phyloP scores from a whole-genome alignment of 2,888 invertebrate genomes.

The Drosophila mercatorum region DNA sequence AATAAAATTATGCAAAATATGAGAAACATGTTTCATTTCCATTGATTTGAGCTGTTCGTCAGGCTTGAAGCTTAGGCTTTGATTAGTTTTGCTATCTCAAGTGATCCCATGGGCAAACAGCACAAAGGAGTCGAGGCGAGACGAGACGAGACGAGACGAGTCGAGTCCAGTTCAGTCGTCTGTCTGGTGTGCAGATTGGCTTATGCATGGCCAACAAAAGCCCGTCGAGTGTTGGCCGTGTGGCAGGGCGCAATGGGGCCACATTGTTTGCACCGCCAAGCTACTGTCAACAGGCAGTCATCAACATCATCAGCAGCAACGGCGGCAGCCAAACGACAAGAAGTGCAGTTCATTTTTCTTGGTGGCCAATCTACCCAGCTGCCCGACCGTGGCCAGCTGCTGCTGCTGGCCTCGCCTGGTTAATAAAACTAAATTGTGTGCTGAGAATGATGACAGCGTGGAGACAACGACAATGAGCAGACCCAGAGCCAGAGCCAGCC shows the following conservation, averaged over 20 bases:
- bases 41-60: conserved; percentile 7
- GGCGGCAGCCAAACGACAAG: conserved; percentile 24
- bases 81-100: conserved; percentile 52
- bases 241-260: not conserved
- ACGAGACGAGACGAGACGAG: no score
- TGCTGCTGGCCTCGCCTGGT: conserved; percentile 34
- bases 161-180: conserved; percentile 13
- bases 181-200: conserved; percentile 49
- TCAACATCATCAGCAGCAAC: conserved; percentile 39
- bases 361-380: not conserved
- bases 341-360: conserved; percentile 62
- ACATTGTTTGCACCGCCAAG: conserved; percentile 51
- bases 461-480: conserved; percentile 37
- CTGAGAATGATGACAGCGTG: conserved; percentile 63
- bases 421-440: conserved; percentile 79
- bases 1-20: conserved; percentile 78
- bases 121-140: conserved; percentile 8
- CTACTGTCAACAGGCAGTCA: conserved; percentile 58
- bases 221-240: conserved; percentile 8
- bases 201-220: conserved; percentile 41
- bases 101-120: conserved; percentile 39
- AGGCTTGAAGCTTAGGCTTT: conserved; percentile 36
- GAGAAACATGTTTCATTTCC: conserved; percentile 4
- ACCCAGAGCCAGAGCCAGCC: not conserved
- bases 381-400: not conserved